Evolutionary conservation across 1,140 invertebrate species (phyloP).

Genomic region (Catajapyx aquilonaris): DNA sequence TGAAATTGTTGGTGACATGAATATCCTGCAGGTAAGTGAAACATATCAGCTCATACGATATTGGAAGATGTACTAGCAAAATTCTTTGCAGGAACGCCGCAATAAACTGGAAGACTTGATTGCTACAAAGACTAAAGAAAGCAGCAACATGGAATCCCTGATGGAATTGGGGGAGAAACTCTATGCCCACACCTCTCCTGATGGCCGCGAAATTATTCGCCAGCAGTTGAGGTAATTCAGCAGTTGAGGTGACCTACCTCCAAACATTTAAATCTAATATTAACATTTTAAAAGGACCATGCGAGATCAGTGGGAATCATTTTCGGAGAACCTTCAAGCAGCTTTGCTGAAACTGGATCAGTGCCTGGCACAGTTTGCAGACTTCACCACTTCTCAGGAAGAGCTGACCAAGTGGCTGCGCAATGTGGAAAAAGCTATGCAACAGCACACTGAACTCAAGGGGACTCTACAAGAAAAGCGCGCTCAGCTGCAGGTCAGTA

Average conservation of each 20-base stretch:
- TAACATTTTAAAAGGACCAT: too few species aligned
- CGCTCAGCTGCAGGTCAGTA: conserved; percentile 45
- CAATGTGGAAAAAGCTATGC: conserved; percentile 77
- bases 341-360: conserved; percentile 64
- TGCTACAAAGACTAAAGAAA: conserved; percentile 58
- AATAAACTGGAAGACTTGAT: conserved; percentile 59
- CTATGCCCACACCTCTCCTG: conserved; percentile 78
- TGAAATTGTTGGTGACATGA: conserved; percentile 69
- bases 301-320: conserved; percentile 64
- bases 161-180: conserved; percentile 77
- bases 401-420: conserved; percentile 80
- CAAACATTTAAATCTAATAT: too few species aligned
- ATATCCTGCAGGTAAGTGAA: conserved; percentile 35
- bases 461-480: conserved; percentile 81
- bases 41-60: neutral
- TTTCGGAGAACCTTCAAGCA: conserved; percentile 58
- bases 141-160: conserved; percentile 60
- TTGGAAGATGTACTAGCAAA: neutral
- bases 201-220: conserved; percentile 74
- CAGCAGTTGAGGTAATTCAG: conserved; percentile 45
- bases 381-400: conserved; percentile 68
- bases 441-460: conserved; percentile 74
- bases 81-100: conserved; percentile 45
- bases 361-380: conserved; percentile 70
- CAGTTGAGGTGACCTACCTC: too few species aligned